Conservation (phyloP, 2,888 invertebrate species). For the Epistrophella euchroma region DNA sequence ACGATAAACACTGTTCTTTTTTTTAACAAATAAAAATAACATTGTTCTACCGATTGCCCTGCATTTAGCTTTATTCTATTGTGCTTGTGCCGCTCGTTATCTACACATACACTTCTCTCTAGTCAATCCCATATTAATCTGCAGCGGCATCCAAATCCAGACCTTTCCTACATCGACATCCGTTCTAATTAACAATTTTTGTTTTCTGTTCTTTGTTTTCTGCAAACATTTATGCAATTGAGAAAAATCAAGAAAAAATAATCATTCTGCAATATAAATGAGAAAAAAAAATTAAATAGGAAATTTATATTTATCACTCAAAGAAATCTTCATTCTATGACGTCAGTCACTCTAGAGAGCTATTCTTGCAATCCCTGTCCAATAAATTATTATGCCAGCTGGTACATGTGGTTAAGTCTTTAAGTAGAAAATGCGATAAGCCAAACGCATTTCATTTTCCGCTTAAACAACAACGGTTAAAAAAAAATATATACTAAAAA, state of each 20-base stretch:
- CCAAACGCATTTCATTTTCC: constrained; percentile 23
- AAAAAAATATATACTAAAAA: background rate
- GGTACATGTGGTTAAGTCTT: constrained; percentile 14
- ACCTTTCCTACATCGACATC: constrained; percentile 33
- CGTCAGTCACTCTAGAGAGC: constrained; percentile 47
- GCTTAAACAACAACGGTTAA: background rate
- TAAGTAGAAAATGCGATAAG: constrained; percentile 64
- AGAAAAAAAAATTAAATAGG: background rate
- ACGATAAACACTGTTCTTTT: constrained; percentile 4
- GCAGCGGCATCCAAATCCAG: background rate
- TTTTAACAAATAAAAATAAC: background rate
- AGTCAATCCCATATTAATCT: background rate
- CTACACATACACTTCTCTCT: background rate
- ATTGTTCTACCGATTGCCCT: constrained; percentile 31
- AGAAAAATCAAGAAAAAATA: constrained; percentile 9
- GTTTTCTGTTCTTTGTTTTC: constrained; percentile 25
- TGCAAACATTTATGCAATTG: constrained; percentile 55
- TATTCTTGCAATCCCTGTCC: background rate
- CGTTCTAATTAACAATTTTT: constrained; percentile 49
- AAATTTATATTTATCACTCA: constrained; percentile 42
- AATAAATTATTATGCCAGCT: background rate
- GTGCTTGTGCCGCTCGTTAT: constrained; percentile 28
- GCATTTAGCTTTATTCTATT: constrained; percentile 29
- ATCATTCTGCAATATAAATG: background rate
- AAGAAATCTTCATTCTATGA: constrained; percentile 45